These are phyloP conservation scores for Cossypha caffra DNA, from an alignment of 2,797 vertebrate genomes.

Conservation along the genomic window DNA sequence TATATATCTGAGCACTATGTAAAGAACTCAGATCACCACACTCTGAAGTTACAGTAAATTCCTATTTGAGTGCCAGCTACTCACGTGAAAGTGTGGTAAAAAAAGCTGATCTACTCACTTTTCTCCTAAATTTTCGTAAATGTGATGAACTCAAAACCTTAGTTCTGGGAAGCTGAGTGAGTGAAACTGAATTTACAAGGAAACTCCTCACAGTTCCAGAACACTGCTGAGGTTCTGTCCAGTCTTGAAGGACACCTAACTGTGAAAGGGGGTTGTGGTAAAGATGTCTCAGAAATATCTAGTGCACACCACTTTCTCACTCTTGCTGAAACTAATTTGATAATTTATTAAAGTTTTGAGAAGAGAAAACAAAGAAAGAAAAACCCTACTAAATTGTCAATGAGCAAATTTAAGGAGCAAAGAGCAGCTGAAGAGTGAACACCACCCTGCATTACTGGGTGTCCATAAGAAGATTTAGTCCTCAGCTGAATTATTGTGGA, in stretches of 20 bases:
- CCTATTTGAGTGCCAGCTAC: not conserved
- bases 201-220: not conserved
- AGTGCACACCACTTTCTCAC: not conserved
- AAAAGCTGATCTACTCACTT: conserved; percentile 24
- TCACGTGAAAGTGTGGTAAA: not conserved
- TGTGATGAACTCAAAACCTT: not conserved
- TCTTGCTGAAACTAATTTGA: not conserved
- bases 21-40: not conserved
- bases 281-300: not conserved
- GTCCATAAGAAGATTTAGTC: not conserved
- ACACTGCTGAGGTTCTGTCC: not conserved
- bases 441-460: not conserved
- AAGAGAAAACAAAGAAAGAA: too few species aligned
- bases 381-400: not conserved
- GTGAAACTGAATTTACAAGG: not conserved
- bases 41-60: not conserved
- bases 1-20: not conserved
- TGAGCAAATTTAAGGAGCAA: not conserved
- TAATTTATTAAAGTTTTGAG: not conserved
- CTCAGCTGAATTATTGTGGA: not conserved
- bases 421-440: not conserved
- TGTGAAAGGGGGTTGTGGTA: not conserved
- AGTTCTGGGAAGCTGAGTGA: not conserved
- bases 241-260: not conserved
- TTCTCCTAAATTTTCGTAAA: conserved; percentile 39